These are phyloP conservation scores for Pollenia amentaria DNA, from an alignment of 2,888 invertebrate genomes.

Conservation along the genomic window DNA sequence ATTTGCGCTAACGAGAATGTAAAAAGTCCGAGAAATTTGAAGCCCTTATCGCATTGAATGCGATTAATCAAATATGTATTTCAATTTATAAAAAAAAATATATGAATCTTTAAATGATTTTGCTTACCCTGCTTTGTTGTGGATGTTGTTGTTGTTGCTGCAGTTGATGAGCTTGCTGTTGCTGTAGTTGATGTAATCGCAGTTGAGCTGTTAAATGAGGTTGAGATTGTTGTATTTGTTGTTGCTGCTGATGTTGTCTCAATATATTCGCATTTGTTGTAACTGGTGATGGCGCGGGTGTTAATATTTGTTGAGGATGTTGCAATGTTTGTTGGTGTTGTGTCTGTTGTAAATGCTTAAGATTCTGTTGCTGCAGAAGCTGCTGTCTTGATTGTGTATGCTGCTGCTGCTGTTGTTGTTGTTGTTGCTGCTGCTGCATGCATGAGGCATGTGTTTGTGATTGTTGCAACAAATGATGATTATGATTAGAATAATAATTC, in stretches of 20 bases:
- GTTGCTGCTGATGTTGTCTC: constrained; percentile 71
- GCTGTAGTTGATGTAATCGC: constrained; percentile 69
- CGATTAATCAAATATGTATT: no score
- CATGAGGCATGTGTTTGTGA: constrained; percentile 43
- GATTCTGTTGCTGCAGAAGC: constrained; percentile 63
- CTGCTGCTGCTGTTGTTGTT: constrained; percentile 46
- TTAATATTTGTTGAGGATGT: constrained; percentile 68
- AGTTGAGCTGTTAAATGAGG: constrained; percentile 70
- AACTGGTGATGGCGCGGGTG: constrained; percentile 66
- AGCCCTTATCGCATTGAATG: no score
- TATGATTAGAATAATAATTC: constrained; percentile 72
- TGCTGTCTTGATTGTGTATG: constrained; percentile 73
- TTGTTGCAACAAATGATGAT: constrained; percentile 61
- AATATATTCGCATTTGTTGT: constrained; percentile 61
- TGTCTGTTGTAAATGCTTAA: constrained; percentile 53
- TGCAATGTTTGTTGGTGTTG: constrained; percentile 66
- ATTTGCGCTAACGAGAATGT: no score
- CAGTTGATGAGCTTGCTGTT: constrained; percentile 71
- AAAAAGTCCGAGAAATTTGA: no score
- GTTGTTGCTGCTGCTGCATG: constrained; percentile 52
- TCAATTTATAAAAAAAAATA: no score
- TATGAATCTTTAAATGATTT: no score
- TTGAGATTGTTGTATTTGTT: constrained; percentile 63
- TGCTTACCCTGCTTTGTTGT: constrained; percentile 75
- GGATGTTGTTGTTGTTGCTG: constrained; percentile 64